These are phyloP conservation scores for Pyralis farinalis DNA, from an alignment of 2,888 invertebrate species.

Conservation along the genomic window DNA sequence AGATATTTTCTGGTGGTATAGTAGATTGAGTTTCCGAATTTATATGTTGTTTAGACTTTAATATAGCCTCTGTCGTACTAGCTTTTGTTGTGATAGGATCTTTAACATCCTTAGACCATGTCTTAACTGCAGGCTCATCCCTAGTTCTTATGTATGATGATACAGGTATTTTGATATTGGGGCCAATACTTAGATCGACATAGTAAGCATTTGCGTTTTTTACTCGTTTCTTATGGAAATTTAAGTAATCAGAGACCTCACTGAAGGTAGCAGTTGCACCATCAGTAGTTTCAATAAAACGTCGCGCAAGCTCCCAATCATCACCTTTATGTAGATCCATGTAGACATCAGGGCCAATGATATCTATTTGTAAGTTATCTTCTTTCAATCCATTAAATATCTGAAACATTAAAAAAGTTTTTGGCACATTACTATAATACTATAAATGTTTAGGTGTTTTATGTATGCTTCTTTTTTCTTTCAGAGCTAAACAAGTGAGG, in stretches of 20 bases:
- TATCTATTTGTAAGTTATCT: slow-evolving; percentile 80
- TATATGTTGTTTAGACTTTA: slow-evolving; percentile 46
- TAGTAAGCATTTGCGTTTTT: slow-evolving; percentile 83
- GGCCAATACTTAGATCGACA: slow-evolving; percentile 81
- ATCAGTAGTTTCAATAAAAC: slow-evolving; percentile 63
- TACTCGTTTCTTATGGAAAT: slow-evolving; percentile 75
- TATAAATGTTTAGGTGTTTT: too few species aligned
- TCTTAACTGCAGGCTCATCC: slow-evolving; percentile 62
- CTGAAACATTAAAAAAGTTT: slow-evolving; percentile 34
- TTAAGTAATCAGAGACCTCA: slow-evolving; percentile 81
- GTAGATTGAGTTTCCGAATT: slow-evolving; percentile 71
- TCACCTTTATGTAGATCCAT: slow-evolving; percentile 49
- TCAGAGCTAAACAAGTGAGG: too few species aligned
- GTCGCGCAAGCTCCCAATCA: slow-evolving; percentile 45
- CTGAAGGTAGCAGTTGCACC: slow-evolving; percentile 77
- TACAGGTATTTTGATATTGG: slow-evolving; percentile 82
- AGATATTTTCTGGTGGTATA: slow-evolving; percentile 71
- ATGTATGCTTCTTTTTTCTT: too few species aligned
- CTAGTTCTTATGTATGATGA: slow-evolving; percentile 77
- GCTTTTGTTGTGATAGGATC: slow-evolving; percentile 57
- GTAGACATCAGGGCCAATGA: slow-evolving; percentile 79
- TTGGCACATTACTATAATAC: not conserved
- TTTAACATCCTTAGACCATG: slow-evolving; percentile 55
- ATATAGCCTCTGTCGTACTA: slow-evolving; percentile 58
- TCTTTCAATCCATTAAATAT: slow-evolving; percentile 78